Evolutionary conservation across 2,888 invertebrate genomes (phyloP), one percentile per base, ranked within the genome.

Genomic region (Trissoscelio sp.): DNA sequence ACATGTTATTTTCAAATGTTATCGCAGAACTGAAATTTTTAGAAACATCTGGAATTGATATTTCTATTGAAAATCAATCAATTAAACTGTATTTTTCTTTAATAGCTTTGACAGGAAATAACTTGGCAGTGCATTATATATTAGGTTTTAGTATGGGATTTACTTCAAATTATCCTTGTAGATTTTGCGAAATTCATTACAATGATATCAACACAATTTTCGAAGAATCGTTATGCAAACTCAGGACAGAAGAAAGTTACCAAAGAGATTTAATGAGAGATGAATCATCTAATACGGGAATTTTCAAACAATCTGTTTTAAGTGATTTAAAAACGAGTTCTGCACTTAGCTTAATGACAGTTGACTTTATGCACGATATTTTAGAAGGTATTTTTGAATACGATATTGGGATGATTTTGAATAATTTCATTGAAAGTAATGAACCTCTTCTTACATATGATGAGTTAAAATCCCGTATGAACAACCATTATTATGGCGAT

Each of bases 81-180:
- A 1, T 31, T 31, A 44, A 24, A 4, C 31, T 74, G 18, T 48
- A 66, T 39, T 75, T 75, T 14, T 55, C 57, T 7, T 57, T 66
- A 57, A 44, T 24, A 7, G 55, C 55, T 31, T 46, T 69, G 22
- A 74, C 44, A 12, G 79, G 74, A 24, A 69, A 79, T 28, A 72
- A 69, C 34, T 69, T 69, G 22, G 62, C 53, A 1, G 46, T 73
- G 12, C 57, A 79, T 12, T 46, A 24, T n/a, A 57, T 79, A 4
- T 20, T 72, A 31, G 72, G 79, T 12, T 79, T 79, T 16, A 53
- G 14, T 64, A 72, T 7, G 9, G 44, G 73, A n/a, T 73, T 73
- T 24, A 67, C 2, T 39, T 51, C 79, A 12, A 60, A 60, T 6
- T 44, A 39, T 24, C 60, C 4, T 16, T 79, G 78, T 16, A 44